Conservation (phyloP, 2,113 vertebrate genomes). For the Laterallus jamaicensis region DNA sequence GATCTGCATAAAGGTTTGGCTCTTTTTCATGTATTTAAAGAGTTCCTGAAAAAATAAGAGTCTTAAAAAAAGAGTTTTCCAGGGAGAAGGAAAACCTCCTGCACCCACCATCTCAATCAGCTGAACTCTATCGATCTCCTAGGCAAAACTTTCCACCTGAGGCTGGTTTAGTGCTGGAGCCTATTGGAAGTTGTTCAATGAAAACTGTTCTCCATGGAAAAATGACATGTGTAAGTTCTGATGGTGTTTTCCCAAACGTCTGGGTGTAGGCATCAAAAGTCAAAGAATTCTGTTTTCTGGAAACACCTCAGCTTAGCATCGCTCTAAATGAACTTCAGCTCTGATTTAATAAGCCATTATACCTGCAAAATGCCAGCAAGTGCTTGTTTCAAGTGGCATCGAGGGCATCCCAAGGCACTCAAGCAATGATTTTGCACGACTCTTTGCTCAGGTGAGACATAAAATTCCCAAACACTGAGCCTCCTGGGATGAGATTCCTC, state of each 20-base stretch:
- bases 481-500: neutral
- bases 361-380: neutral
- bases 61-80: neutral
- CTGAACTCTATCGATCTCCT: neutral
- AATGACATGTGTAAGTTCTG: neutral
- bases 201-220: neutral
- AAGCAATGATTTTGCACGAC: neutral
- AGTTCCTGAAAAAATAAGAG: slow-evolving; percentile 10
- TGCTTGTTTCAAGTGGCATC: fast-evolving
- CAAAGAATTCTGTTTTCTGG: neutral
- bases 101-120: neutral
- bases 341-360: neutral
- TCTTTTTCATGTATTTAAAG: neutral
- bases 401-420: neutral
- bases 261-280: neutral
- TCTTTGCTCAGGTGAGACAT: neutral
- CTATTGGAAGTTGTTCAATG: neutral
- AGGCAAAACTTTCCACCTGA: neutral
- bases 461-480: fast-evolving
- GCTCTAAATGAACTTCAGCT: fast-evolving
- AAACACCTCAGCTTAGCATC: neutral
- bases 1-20: neutral
- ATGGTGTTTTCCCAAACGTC: neutral
- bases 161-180: neutral
- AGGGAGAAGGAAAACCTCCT: neutral